Conservation (phyloP, 1,140 invertebrate genomes). For the Drosophila takahashii region DNA sequence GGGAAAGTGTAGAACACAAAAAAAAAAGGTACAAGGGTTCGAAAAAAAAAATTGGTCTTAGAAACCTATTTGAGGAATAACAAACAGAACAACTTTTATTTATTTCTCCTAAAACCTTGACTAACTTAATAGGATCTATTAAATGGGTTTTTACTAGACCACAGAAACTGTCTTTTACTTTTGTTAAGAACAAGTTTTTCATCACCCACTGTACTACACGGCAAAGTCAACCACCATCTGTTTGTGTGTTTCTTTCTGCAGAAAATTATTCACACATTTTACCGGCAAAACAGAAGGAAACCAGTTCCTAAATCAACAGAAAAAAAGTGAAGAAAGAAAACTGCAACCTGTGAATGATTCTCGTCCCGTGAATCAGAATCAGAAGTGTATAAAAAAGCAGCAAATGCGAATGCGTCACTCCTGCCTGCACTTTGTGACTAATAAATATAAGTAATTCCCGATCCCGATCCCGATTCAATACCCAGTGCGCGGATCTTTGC, state of each 20-base stretch:
- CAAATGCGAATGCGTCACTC: conserved; percentile 25
- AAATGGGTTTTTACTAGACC: too few species aligned
- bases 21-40: too few species aligned
- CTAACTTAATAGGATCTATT: too few species aligned
- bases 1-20: neutral
- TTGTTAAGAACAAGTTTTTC: too few species aligned
- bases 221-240: neutral
- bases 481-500: conserved; percentile 25
- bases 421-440: conserved; percentile 42
- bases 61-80: too few species aligned
- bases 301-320: conserved; percentile 20
- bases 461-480: neutral
- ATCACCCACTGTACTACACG: neutral
- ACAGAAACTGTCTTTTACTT: too few species aligned
- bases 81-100: too few species aligned
- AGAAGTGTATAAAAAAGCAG: neutral
- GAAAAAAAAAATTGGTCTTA: neutral
- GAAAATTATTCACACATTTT: conserved; percentile 30
- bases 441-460: conserved; percentile 19
- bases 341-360: conserved; percentile 23
- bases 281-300: conserved; percentile 37
- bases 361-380: conserved; percentile 22
- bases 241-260: conserved; percentile 1
- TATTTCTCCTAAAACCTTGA: too few species aligned
- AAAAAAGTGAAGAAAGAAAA: conserved; percentile 1